Evolutionary conservation across 2,797 vertebrate genomes (phyloP).

Genomic region (Chiloscyllium punctatum): DNA sequence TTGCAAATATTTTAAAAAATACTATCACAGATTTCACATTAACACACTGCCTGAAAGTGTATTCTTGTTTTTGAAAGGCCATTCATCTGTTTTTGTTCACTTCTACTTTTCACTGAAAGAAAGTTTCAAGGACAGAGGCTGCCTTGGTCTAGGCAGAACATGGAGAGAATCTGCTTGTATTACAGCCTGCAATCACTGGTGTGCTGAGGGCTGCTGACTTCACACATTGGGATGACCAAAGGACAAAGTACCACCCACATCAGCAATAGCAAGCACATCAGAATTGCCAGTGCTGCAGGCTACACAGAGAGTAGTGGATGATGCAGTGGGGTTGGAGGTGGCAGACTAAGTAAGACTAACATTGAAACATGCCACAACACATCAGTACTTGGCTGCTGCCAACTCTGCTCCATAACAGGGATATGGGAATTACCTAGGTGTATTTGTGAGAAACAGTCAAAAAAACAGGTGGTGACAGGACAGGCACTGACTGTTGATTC

Average conservation of each 20-base stretch:
- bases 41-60: neutral
- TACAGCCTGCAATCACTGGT: neutral
- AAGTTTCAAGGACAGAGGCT: neutral
- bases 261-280: neutral
- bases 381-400: neutral
- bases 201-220: neutral
- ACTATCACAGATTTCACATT: neutral
- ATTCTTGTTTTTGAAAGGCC: neutral
- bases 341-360: neutral
- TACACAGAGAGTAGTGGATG: neutral
- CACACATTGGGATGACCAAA: neutral
- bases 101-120: neutral
- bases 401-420: neutral
- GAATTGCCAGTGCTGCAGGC: neutral
- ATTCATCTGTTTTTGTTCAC: neutral
- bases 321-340: neutral
- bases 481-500: neutral
- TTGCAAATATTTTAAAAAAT: neutral
- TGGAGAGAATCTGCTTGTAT: neutral
- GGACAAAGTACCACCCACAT: neutral
- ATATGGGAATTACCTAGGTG: neutral
- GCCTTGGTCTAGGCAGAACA: neutral
- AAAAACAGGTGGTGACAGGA: neutral
- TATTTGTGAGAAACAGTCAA: neutral
- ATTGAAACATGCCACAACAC: neutral